Evolutionary conservation across 2,888 invertebrate genomes (phyloP), one percentile per base, ranked within the genome.

Genomic region (Chymomyza procnemis): DNA sequence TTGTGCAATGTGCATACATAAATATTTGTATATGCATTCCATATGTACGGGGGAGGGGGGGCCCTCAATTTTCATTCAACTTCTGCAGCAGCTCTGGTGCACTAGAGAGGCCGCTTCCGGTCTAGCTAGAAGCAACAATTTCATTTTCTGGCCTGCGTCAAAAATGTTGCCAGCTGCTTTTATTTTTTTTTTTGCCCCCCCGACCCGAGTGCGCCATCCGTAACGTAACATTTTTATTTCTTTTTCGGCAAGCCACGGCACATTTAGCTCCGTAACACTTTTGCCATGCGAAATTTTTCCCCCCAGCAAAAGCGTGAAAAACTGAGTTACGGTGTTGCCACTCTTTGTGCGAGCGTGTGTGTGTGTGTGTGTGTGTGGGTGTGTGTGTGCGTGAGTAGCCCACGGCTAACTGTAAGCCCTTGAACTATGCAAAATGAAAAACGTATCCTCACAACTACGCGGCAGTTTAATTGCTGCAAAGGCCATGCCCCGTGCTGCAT

Each of bases 361-460:
- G 16, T 57, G 16, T 55, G 50, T 64, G 50, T 26, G 2, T 59
- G 59, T 34, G 59, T 59, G 59, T 30, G 58, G 26, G 34, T n/a
- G 58, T 30, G 58, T 26, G 58, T 30, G 12, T 58, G 22, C n/a
- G n/a, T n/a, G 22, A 72, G 48, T n/a, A 64, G 58, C 72, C 56
- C 48, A 57, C 57, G 61, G 59, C 56, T 66, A 61, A 41, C 34
- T 41, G 34, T 67, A 61, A 81, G 82, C 70, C 85, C 80, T 81
- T 81, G 80, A 81, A 78, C 81, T 79, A 83, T 81, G 81, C 78
- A 80, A 86, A 83, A 74, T 85, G 79, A 55, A 58, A 84, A 34
- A 60, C 46, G 65, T 19, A 41, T 65, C 34, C 59, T 54, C 9
- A n/a, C 48, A 12, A 26, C 47, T 21, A 50, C 16, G 34, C 19